Base-by-base conservation (phyloP, 2,113 vertebrate genomes). In the Holacanthus passer region DNA sequence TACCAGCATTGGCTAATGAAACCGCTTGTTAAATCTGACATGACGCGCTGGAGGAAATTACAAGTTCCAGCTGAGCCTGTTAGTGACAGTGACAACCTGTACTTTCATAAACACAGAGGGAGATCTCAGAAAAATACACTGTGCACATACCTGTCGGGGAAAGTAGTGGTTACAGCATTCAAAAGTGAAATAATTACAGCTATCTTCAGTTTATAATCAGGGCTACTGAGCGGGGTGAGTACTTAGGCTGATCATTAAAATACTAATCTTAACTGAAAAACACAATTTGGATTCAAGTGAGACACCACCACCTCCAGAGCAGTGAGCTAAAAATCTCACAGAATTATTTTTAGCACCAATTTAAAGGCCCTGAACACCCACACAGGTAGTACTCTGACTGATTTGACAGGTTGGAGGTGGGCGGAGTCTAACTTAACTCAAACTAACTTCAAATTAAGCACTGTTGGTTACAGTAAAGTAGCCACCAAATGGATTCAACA, bases 1-100 rank as follows among this genome's bases (percentile, higher is more conserved):
- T 8, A 32, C 12, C 75, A 62, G 52, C 32, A 3, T 3, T 8
- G 60, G 58, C 62, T 70, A 79, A 84, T 89, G 67, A 85, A 82
- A 82, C 55, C 1, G 24, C 56, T 80, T 73, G 70, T 82, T 84
- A 77, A 87, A 76, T 41, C 35, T 79, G 84, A 82, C 83, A 73
- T 24, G 35, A 50, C 5, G 19, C 1, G 31, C 67, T 50, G 58
- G 37, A 45, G 79, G 68, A 87, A 87, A 89, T 80, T 69, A 80
- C 58, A 70, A 67, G 63, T 67, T 83, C 82, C 68, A 47, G 67
- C 67, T 70, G 76, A 73, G 79, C 39, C 67, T 56, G 29, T 83
- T 69, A 82, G 75, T n/a, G 79, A 69, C 3, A 16, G 10, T 62
- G 53, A 85, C 72, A 84, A 63, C 67, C 64, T 66, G 58, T 2